These are phyloP conservation scores for Lepisosteus osseus DNA, from an alignment of 2,113 vertebrate genomes.

Conservation along the genomic window DNA sequence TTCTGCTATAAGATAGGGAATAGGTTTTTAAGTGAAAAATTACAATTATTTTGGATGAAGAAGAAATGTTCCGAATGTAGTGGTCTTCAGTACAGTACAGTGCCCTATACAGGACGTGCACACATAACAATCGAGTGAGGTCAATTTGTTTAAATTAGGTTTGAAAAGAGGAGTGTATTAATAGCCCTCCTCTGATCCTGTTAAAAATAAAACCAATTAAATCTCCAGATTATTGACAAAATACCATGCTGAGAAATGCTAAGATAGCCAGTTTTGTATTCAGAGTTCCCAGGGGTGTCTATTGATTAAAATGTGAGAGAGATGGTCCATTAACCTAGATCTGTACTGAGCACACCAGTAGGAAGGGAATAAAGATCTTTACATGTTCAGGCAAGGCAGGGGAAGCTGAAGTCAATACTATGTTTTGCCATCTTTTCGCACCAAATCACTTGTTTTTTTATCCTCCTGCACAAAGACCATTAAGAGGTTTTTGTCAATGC, in stretches of 20 bases:
- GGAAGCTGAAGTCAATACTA: constrained; percentile 14
- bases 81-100: no score
- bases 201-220: constrained; percentile 15
- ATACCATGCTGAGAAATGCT: neutral
- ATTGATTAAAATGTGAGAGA: constrained; percentile 18
- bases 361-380: constrained; percentile 16
- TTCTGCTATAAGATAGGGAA: no score
- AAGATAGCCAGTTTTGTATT: constrained; percentile 6
- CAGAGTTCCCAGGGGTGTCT: constrained; percentile 1
- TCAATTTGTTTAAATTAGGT: no score
- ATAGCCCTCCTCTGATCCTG: no score
- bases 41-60: no score
- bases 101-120: no score
- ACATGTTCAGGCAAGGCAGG: constrained; percentile 5
- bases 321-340: constrained; percentile 22
- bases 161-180: no score
- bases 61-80: no score
- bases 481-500: neutral
- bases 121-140: no score
- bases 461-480: neutral
- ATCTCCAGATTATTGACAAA: neutral
- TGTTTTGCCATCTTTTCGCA: constrained; percentile 8
- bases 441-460: neutral
- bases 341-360: neutral
- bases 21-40: no score